Evolutionary conservation across 2,888 invertebrate species (phyloP).

Genomic region (Anoplius nigerrimus): DNA sequence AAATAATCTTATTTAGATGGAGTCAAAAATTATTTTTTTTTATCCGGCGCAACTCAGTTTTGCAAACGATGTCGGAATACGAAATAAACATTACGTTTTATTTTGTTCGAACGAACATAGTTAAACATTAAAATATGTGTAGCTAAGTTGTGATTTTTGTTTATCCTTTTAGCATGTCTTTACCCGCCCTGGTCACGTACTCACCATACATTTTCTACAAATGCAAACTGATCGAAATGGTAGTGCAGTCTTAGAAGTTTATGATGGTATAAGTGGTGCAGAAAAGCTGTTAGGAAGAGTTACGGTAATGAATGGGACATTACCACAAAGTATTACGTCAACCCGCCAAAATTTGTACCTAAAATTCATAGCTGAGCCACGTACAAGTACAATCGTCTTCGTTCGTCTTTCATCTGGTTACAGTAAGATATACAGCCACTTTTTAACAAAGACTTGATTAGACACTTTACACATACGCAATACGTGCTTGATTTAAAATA

Average conservation of each 20-base stretch:
- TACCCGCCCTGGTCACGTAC: constrained; percentile 85
- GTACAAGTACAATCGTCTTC: constrained; percentile 85
- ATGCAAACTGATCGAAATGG: constrained; percentile 86
- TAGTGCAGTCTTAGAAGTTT: constrained; percentile 85
- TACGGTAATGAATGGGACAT: constrained; percentile 87
- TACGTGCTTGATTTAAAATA: too few relatives aligned
- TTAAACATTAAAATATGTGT: not conserved
- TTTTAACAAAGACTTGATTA: constrained; percentile 5
- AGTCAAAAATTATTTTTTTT: too few relatives aligned
- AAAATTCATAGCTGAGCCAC: constrained; percentile 84
- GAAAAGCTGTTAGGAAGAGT: constrained; percentile 85
- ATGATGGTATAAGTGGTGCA: constrained; percentile 84
- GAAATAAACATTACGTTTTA: too few relatives aligned
- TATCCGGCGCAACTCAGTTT: too few relatives aligned
- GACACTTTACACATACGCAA: too few relatives aligned
- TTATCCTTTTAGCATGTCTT: constrained; percentile 82
- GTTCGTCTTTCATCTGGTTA: constrained; percentile 86
- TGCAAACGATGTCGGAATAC: too few relatives aligned
- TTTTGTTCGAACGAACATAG: too few relatives aligned
- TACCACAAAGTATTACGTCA: constrained; percentile 92
- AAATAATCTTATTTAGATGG: too few relatives aligned
- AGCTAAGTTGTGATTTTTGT: not conserved
- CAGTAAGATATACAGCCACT: too few relatives aligned
- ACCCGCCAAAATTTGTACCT: constrained; percentile 88
- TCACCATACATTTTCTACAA: constrained; percentile 91